A percentile compares a stretch with the other conserved stretches of the same genome.
These are phyloP conservation scores for Anaspis maculata DNA, from an alignment of 2,888 invertebrate genomes.

Conservation along the genomic window DNA sequence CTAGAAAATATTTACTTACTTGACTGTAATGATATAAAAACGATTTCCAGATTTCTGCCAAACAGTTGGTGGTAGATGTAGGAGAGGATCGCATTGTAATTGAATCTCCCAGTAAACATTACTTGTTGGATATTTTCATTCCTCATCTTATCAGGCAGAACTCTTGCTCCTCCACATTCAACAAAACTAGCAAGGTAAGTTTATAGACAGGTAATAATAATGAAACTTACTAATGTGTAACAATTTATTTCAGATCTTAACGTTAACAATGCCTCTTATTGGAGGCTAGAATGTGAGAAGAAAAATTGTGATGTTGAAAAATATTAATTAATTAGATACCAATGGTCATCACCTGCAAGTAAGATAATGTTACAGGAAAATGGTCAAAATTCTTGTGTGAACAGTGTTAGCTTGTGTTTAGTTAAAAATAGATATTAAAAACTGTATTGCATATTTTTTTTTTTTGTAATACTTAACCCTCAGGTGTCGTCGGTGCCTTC, in stretches of 20 bases:
- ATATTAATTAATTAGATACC: too few relatives aligned
- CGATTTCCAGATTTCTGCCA: slow-evolving; percentile 47
- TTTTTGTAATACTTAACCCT: too few relatives aligned
- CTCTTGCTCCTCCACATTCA: slow-evolving; percentile 44
- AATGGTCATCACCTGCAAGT: too few relatives aligned
- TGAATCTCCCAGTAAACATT: slow-evolving; percentile 52
- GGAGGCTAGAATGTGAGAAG: slow-evolving; percentile 23
- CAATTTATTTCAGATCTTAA: slow-evolving; percentile 33
- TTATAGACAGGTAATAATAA: slow-evolving; percentile 1
- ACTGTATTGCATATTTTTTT: too few relatives aligned
- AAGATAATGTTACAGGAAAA: too few relatives aligned
- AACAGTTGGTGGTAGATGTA: slow-evolving; percentile 58
- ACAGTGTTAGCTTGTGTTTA: too few relatives aligned
- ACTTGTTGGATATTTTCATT: slow-evolving; percentile 61
- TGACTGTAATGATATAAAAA: neutral
- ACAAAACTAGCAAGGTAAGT: slow-evolving; percentile 38
- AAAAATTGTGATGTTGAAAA: too few relatives aligned
- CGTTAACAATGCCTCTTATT: slow-evolving; percentile 36
- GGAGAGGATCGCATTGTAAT: slow-evolving; percentile 70
- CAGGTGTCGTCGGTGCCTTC: too few relatives aligned
- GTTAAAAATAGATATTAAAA: too few relatives aligned
- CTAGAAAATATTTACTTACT: neutral
- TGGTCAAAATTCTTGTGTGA: too few relatives aligned
- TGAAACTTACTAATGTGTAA: neutral
- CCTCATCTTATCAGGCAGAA: slow-evolving; percentile 58